phyloP scores from a whole-genome alignment of 2,888 invertebrate species.

The Apoderus coryli region DNA sequence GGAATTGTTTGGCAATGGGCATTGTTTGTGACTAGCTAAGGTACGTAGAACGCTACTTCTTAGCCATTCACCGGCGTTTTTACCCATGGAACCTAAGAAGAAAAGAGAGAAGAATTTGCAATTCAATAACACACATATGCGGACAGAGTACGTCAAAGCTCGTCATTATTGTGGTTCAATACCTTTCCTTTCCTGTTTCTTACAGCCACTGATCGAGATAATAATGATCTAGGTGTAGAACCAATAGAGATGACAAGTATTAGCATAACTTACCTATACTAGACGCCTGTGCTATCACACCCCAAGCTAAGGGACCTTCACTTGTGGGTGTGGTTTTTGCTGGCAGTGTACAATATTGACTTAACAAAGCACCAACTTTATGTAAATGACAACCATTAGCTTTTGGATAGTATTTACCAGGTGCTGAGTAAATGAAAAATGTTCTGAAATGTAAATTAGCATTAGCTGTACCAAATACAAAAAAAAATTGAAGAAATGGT shows the following conservation, averaged over 20 bases:
- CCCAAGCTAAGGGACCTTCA: conserved; percentile 30
- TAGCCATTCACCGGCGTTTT: conserved; percentile 57
- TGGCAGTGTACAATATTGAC: conserved; percentile 44
- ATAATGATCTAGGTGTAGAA: neutral
- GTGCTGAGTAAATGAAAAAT: conserved; percentile 71
- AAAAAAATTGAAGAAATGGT: neutral
- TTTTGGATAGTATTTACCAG: conserved; percentile 53
- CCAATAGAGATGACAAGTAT: conserved; percentile 2
- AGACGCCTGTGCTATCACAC: conserved; percentile 72
- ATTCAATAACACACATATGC: too few relatives aligned
- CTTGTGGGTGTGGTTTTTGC: conserved; percentile 26
- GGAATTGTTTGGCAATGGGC: conserved; percentile 39
- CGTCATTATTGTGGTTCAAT: too few relatives aligned
- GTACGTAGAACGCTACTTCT: conserved; percentile 57
- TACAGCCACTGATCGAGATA: too few relatives aligned
- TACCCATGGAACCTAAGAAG: conserved; percentile 39
- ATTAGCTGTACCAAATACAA: neutral
- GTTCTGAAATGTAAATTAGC: conserved; percentile 49
- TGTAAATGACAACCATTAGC: conserved; percentile 34
- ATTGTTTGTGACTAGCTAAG: conserved; percentile 38
- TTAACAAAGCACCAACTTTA: conserved; percentile 45
- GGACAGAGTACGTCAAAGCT: too few relatives aligned
- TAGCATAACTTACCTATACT: conserved; percentile 56
- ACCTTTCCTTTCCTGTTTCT: too few relatives aligned
- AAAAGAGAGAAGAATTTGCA: too few relatives aligned